Evolutionary conservation across 2,888 invertebrate genomes (phyloP).

Genomic region (Callyntrura sp.): DNA sequence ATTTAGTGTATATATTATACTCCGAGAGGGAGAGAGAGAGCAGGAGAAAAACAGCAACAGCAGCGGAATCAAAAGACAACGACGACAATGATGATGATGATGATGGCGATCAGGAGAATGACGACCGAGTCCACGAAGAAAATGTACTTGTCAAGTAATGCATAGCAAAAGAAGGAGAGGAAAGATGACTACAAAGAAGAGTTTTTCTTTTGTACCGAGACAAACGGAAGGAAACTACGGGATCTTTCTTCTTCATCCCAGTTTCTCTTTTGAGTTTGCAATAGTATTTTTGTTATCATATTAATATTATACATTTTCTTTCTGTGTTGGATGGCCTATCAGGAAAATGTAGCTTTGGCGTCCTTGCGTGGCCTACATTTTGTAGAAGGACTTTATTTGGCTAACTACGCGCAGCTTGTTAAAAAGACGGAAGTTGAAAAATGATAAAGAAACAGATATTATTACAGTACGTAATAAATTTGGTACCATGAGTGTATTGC

Average conservation of each 20-base stretch:
- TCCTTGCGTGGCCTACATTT: slow-evolving; percentile 42
- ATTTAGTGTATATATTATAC: slow-evolving; percentile 35
- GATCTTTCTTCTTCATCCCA: neutral
- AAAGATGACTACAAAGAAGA: slow-evolving; percentile 51
- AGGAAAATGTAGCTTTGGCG: slow-evolving; percentile 26
- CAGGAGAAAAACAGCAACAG: too few species aligned
- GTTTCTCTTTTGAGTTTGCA: neutral
- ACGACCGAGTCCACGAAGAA: slow-evolving; percentile 5
- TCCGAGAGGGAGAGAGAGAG: too few species aligned
- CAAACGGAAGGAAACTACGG: slow-evolving; percentile 61
- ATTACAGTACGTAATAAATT: too few species aligned
- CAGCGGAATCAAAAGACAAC: slow-evolving; percentile 54
- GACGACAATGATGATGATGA: slow-evolving; percentile 45
- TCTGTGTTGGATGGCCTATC: neutral
- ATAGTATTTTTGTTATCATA: neutral
- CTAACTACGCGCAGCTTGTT: neutral
- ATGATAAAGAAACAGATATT: neutral
- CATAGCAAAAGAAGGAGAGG: slow-evolving; percentile 46
- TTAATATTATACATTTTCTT: neutral
- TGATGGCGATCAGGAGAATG: slow-evolving; percentile 39
- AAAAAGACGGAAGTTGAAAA: slow-evolving; percentile 35
- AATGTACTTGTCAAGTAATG: slow-evolving; percentile 11
- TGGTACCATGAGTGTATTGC: too few species aligned
- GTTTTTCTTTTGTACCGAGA: slow-evolving; percentile 41
- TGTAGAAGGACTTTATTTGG: neutral